Evolutionary conservation across 2,888 invertebrate genomes (phyloP).

Genomic region (Drosophila kanekoi): DNA sequence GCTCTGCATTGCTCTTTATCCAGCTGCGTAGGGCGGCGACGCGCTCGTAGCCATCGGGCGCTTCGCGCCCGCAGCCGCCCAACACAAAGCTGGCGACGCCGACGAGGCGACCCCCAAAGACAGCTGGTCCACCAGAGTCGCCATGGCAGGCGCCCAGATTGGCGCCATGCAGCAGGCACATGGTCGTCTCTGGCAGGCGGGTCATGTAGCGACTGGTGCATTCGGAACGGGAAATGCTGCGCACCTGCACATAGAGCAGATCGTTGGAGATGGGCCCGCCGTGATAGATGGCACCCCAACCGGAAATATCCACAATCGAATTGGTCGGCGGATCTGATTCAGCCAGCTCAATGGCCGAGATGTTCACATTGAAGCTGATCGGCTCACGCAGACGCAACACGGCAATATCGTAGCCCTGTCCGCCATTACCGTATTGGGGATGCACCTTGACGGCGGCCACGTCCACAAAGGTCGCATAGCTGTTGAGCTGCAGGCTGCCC

Average conservation of each 20-base stretch:
- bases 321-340: slow-evolving; percentile 57
- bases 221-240: slow-evolving; percentile 48
- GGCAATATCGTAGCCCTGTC: slow-evolving; percentile 74
- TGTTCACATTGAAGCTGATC: slow-evolving; percentile 46
- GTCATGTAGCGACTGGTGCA: slow-evolving; percentile 60
- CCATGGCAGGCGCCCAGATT: slow-evolving; percentile 81
- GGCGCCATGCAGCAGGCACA: slow-evolving; percentile 76
- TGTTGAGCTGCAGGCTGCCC: slow-evolving; percentile 63
- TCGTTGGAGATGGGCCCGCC: slow-evolving; percentile 69
- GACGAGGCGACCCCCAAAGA: slow-evolving; percentile 68
- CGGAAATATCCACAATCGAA: slow-evolving; percentile 68
- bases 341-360: slow-evolving; percentile 72
- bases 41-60: slow-evolving; percentile 82
- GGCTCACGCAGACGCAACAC: slow-evolving; percentile 66
- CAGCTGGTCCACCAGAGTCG: slow-evolving; percentile 84
- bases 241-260: slow-evolving; percentile 73
- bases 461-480: slow-evolving; percentile 59
- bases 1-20: slow-evolving; percentile 47
- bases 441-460: slow-evolving; percentile 67
- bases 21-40: slow-evolving; percentile 60
- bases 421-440: slow-evolving; percentile 56
- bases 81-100: slow-evolving; percentile 82
- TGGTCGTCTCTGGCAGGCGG: slow-evolving; percentile 56
- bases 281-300: slow-evolving; percentile 78
- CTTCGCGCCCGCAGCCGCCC: slow-evolving; percentile 70